These are phyloP conservation scores for Apodemia arnacis DNA, from an alignment of 2,888 invertebrate species.

Conservation along the genomic window DNA sequence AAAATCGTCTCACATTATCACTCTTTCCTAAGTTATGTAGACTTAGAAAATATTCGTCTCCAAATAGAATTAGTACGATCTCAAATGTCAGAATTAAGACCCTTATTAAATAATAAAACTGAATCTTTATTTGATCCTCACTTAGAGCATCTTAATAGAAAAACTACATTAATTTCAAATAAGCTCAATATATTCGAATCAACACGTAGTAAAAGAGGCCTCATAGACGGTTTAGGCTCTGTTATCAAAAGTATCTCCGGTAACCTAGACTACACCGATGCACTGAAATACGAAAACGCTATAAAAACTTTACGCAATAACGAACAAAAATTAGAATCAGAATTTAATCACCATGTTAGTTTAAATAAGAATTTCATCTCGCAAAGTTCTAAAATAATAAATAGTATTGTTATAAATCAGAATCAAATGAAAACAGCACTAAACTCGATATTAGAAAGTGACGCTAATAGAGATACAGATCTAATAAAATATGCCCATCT, in stretches of 20 bases:
- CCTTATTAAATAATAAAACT: conserved; percentile 1
- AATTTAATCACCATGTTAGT: conserved; percentile 76
- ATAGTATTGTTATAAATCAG: conserved; percentile 35
- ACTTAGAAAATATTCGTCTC: too few species aligned
- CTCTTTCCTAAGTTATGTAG: too few species aligned
- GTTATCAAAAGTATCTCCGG: conserved; percentile 56
- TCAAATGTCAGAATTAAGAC: not conserved
- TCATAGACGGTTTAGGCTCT: conserved; percentile 66
- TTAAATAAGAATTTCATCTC: conserved; percentile 69
- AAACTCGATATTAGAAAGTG: not conserved
- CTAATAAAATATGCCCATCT: conserved; percentile 23
- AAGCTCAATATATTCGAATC: conserved; percentile 22
- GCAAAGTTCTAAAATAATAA: conserved; percentile 31
- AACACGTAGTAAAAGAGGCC: conserved; percentile 32
- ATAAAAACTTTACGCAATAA: conserved; percentile 69
- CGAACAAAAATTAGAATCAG: conserved; percentile 60
- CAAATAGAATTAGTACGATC: conserved; percentile 19
- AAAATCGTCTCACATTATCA: too few species aligned
- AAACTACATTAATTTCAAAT: conserved; percentile 6
- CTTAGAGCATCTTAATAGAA: conserved; percentile 31
- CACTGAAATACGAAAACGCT: conserved; percentile 73
- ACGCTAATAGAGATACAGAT: not conserved
- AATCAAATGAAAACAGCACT: conserved; percentile 24
- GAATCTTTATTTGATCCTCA: conserved; percentile 7
- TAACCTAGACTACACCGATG: conserved; percentile 76